Base-by-base conservation (phyloP, 2,797 vertebrate genomes). In the Etheostoma perlongum region DNA sequence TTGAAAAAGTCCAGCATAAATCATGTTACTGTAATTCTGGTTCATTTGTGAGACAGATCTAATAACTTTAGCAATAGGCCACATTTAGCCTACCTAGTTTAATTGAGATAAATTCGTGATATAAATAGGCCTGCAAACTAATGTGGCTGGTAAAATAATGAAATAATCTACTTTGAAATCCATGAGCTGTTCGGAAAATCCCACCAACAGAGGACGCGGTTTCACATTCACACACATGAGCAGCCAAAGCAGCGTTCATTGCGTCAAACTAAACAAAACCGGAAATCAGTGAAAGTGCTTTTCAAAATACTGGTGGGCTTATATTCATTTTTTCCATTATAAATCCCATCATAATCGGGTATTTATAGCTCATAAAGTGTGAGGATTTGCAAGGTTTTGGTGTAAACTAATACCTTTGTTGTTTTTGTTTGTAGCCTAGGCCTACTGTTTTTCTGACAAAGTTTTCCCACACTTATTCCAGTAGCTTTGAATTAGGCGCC, bases 191-290 rank as follows among this genome's bases (percentile, higher is more conserved):
- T 44, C 1, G 9, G 52, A 74, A 58, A 64, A 49, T 21, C 14
- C 55, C 65, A 75, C 86, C 91, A 74, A 89, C 73, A 90, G 90
- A 85, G 85, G 89, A 74, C 88, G 78, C 51, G 66, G 62, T 91
- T 92, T 79, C 46, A 48, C 71, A 30, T 67, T 51, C 54, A 64
- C 10, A 3, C 70, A 47, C 60, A 36, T 2, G 25, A 72, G 46
- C 66, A 60, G 69, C 69, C 70, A 77, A 75, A 69, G 21, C 18
- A 33, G 27, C 18, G 21, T 4, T 53, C 5, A 66, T 12, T 47
- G 9, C 0, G 48, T 84, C 78, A 89, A 85, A 60, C 1, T 19
- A 0, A 19, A 68, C 5, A 23, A 23, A 58, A 68, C 76, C 74
- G 80, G 84, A 87, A 86, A 10, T 14, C 0, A 4, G 30, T 1